phyloP scores from a whole-genome alignment of 2,113 vertebrate genomes.

The Mionectes macconnelli region DNA sequence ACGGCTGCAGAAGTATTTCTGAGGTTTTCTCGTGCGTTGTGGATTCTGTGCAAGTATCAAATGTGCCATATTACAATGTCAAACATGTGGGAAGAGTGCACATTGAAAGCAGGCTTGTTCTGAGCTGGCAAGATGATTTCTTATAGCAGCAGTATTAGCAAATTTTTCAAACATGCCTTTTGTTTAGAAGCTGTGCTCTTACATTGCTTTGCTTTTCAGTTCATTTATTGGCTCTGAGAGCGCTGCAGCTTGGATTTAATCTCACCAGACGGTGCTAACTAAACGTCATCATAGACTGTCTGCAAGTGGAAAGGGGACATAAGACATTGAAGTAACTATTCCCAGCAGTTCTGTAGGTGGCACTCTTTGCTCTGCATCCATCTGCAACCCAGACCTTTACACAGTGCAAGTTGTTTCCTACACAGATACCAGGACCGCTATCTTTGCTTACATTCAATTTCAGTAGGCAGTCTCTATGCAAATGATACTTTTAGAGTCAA shows the following conservation, averaged over 20 bases:
- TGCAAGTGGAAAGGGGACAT: background rate
- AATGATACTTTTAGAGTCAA: background rate
- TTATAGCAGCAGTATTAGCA: background rate
- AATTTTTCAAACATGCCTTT: background rate
- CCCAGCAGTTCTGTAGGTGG: slow-evolving; percentile 53
- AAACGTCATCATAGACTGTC: background rate
- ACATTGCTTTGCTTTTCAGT: background rate
- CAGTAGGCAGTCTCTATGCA: background rate
- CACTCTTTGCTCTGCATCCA: slow-evolving; percentile 44
- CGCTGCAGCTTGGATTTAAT: background rate
- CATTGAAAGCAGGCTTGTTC: background rate
- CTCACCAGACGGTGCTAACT: background rate
- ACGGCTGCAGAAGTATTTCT: background rate
- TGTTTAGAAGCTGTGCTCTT: background rate
- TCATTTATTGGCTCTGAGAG: background rate
- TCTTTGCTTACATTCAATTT: background rate
- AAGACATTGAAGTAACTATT: background rate
- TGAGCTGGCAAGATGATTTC: background rate
- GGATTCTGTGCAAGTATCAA: background rate
- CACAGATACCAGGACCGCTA: rapidly evolving
- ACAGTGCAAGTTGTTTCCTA: background rate
- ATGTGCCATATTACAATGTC: background rate
- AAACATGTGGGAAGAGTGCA: background rate
- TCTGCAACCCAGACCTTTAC: background rate
- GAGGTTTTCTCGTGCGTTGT: background rate